Evolutionary conservation across 2,797 vertebrate species (phyloP), one percentile per base, ranked within the genome.

Genomic region (Eutrigla gurnardus): DNA sequence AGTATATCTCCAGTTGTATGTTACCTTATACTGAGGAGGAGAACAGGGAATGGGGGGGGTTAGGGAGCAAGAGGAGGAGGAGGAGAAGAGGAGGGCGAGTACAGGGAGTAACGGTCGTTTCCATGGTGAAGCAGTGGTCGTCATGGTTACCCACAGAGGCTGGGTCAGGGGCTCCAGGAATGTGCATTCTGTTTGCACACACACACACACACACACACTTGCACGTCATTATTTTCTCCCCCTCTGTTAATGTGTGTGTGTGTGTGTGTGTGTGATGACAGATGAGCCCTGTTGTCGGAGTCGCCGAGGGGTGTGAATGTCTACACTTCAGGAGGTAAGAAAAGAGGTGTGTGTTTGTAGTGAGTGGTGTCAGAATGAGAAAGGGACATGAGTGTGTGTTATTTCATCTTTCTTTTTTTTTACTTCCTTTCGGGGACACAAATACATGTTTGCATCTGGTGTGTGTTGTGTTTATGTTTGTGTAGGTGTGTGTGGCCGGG

Each of bases 81-180:
- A 73, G 67, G 64, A 69, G 77, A 58, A 40, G 65, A 54, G 50
- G 53, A 76, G 83, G 85, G 82, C 13, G 59, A 75, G 88, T 77
- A 83, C 88, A 91, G 90, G 89, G 92, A 92, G 87, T 89, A 91
- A 92, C 88, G 88, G 91, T 90, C 81, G 92, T 94, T 90, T 87
- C 93, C 93, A 95, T 95, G 93, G 94, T 93, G 92, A 94, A 91
- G 91, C 87, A 91, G 77, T 84, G 82, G 95, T 95, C 81, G 82
- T 91, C 92, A 94, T 95, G 92, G 93, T 92, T 93, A 95, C 95
- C 89, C 89, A 91, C 87, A 89, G 93, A 94, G 93, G 89, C 91
- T 67, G 88, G 94, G 94, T 95, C 94, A 95, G 89, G 64, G 67
- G 94, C 93, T 93, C 85, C 86, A 91, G 93, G 92, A 95, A 95